These are phyloP conservation scores for Scomber colias DNA, from an alignment of 2,113 vertebrate genomes.

Conservation along the genomic window DNA sequence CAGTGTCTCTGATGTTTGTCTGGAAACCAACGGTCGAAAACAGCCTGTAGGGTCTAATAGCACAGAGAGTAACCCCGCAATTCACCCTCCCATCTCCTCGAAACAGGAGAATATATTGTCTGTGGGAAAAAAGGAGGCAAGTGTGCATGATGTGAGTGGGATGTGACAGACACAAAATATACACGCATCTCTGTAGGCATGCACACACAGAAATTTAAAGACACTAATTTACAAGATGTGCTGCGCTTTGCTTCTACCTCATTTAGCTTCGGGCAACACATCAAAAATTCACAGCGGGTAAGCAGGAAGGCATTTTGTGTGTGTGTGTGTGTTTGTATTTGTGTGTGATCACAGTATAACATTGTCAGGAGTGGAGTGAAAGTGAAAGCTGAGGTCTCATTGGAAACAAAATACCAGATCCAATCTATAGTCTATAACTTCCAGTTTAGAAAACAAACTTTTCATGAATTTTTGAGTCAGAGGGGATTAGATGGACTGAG, in stretches of 20 bases:
- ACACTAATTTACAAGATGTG: slow-evolving; percentile 6
- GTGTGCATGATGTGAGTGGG: slow-evolving; percentile 10
- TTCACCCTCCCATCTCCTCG: too few species aligned
- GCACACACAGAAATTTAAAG: background rate
- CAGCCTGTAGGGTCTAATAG: too few species aligned
- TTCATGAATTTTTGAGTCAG: background rate
- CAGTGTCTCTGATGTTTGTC: too few species aligned
- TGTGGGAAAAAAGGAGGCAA: background rate
- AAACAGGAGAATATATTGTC: background rate
- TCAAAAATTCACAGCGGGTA: slow-evolving; percentile 12
- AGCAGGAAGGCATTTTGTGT: background rate
- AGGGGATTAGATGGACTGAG: background rate
- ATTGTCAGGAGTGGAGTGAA: background rate
- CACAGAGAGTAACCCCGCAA: too few species aligned
- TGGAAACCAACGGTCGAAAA: too few species aligned
- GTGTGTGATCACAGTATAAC: background rate
- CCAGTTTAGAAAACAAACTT: slow-evolving; percentile 6
- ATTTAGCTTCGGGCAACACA: slow-evolving; percentile 17
- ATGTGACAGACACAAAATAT: background rate
- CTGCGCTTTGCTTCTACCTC: background rate
- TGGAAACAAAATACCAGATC: background rate
- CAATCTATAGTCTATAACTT: too few species aligned
- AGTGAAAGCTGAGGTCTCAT: slow-evolving; percentile 1
- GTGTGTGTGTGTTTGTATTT: background rate
- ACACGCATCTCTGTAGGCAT: background rate